phyloP scores from a whole-genome alignment of 2,888 invertebrate genomes.

The Silvanus unidentatus region DNA sequence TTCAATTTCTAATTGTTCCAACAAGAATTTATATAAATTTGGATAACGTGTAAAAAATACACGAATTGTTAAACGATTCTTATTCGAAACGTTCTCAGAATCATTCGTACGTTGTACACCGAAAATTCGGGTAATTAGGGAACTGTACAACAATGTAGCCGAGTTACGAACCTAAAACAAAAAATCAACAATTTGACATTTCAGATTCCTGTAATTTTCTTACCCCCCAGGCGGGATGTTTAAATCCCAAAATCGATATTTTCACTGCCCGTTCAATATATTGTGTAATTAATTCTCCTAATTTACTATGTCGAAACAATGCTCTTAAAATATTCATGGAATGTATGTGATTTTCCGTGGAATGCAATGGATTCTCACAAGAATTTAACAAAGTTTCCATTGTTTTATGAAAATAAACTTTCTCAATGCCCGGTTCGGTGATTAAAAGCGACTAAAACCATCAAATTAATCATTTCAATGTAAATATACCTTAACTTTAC shows the following conservation, averaged over 20 bases:
- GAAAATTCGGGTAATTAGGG: slow-evolving; percentile 79
- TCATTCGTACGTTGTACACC: slow-evolving; percentile 68
- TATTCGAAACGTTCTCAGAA: slow-evolving; percentile 52
- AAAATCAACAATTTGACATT: slow-evolving; percentile 15
- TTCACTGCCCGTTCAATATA: slow-evolving; percentile 66
- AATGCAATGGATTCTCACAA: slow-evolving; percentile 36
- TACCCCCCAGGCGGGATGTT: slow-evolving; percentile 71
- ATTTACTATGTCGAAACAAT: slow-evolving; percentile 67
- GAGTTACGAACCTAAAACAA: slow-evolving; percentile 81
- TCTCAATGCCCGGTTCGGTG: slow-evolving; percentile 55
- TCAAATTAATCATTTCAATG: slow-evolving; percentile 10
- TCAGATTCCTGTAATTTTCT: slow-evolving; percentile 39
- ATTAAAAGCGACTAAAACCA: slow-evolving; percentile 65
- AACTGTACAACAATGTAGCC: slow-evolving; percentile 75
- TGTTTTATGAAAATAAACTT: slow-evolving; percentile 49
- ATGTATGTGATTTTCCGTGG: slow-evolving; percentile 62
- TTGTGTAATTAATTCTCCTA: slow-evolving; percentile 65
- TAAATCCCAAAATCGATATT: slow-evolving; percentile 69
- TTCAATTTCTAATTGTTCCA: slow-evolving; percentile 35
- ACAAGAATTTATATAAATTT: slow-evolving; percentile 54
- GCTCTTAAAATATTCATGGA: slow-evolving; percentile 82
- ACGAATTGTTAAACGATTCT: slow-evolving; percentile 68
- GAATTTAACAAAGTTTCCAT: slow-evolving; percentile 52
- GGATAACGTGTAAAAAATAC: slow-evolving; percentile 74
- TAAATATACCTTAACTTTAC: slow-evolving; percentile 41